These are phyloP conservation scores for Melanerpes aurifrons DNA, from an alignment of 2,113 vertebrate genomes.

Conservation along the genomic window DNA sequence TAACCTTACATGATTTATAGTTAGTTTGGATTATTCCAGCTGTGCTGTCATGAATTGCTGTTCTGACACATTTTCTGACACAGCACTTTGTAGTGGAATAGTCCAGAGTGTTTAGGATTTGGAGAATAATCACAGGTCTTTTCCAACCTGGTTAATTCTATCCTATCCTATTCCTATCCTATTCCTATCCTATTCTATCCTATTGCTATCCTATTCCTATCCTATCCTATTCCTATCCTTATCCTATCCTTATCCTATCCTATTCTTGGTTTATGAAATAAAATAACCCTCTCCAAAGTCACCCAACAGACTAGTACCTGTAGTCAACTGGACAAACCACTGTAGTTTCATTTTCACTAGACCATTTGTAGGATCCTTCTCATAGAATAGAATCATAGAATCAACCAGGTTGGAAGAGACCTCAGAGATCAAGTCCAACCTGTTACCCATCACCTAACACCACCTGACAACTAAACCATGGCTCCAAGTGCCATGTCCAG, in stretches of 20 bases:
- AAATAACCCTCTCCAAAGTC: neutral
- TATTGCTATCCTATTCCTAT: too few relatives aligned
- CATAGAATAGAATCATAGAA: too few relatives aligned
- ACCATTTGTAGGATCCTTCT: too few relatives aligned
- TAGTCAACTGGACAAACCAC: neutral
- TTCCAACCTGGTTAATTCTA: too few relatives aligned
- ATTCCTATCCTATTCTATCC: neutral
- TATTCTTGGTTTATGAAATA: neutral
- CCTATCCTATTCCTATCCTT: too few relatives aligned
- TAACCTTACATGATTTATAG: neutral
- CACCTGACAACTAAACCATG: too few relatives aligned
- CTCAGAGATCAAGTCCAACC: too few relatives aligned
- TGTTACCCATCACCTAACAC: too few relatives aligned
- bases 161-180: too few relatives aligned
- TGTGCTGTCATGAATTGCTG: neutral
- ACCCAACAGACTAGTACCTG: neutral
- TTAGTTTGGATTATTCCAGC: neutral
- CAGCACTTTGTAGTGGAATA: neutral
- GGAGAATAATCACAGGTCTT: neutral
- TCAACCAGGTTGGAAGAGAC: too few relatives aligned
- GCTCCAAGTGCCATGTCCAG: too few relatives aligned
- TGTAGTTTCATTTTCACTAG: neutral
- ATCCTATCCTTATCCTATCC: too few relatives aligned
- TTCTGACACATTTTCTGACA: neutral
- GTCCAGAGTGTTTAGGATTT: neutral